Evolutionary conservation across 1,140 invertebrate genomes (phyloP).

Genomic region (Laupala kohalensis): DNA sequence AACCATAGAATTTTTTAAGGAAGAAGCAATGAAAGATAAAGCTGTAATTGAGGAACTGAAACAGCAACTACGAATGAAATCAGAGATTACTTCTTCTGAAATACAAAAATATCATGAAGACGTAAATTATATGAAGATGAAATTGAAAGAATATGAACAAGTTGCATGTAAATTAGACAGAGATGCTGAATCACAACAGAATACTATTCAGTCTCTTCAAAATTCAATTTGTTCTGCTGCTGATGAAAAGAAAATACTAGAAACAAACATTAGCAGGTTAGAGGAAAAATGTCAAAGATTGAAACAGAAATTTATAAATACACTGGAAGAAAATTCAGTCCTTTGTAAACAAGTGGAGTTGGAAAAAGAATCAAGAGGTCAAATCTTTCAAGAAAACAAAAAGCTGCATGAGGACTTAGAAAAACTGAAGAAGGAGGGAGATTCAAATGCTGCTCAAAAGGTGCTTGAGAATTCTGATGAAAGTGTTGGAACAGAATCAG

Average conservation of each 20-base stretch:
- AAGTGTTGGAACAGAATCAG: neutral
- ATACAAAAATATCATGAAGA: neutral
- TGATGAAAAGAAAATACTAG: neutral
- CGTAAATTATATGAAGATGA: neutral
- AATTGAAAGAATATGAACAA: neutral
- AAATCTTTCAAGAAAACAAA: neutral
- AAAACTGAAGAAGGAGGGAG: too few relatives aligned
- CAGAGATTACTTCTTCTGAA: neutral
- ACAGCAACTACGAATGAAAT: neutral
- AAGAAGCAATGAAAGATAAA: neutral
- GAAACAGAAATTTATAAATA: neutral
- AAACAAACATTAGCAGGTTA: neutral
- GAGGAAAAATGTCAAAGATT: neutral
- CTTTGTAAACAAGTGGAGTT: neutral
- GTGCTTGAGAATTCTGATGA: neutral
- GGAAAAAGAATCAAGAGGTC: neutral
- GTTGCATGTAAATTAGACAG: neutral
- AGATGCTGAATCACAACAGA: neutral
- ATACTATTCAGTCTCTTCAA: neutral
- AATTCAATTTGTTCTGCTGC: neutral
- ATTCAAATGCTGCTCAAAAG: neutral
- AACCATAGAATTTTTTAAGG: neutral
- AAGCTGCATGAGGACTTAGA: neutral
- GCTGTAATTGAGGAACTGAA: neutral
- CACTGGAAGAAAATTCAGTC: neutral